phyloP scores from a whole-genome alignment of 2,888 invertebrate species.

The Meiosimyza platycephala region DNA sequence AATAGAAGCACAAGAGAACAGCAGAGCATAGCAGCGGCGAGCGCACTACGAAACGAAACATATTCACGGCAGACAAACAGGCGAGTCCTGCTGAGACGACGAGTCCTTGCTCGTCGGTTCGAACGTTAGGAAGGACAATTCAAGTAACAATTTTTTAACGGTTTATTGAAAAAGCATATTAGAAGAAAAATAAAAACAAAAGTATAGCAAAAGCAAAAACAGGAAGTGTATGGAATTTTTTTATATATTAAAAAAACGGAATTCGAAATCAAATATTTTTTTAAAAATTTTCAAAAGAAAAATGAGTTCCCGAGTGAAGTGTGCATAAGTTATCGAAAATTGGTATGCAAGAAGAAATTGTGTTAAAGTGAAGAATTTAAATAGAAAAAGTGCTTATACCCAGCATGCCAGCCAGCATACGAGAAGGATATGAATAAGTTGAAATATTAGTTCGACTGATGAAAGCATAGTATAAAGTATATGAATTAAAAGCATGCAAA shows the following conservation, averaged over 20 bases:
- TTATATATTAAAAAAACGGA: too few species aligned
- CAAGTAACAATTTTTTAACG: constrained; percentile 43
- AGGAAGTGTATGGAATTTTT: too few species aligned
- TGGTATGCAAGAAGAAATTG: too few species aligned
- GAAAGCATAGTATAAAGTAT: background rate
- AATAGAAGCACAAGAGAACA: constrained; percentile 26
- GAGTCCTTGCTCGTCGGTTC: constrained; percentile 66
- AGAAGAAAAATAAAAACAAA: constrained; percentile 4
- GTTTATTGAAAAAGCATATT: constrained; percentile 17
- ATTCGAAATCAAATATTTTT: too few species aligned
- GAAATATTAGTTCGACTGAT: background rate
- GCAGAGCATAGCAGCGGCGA: constrained; percentile 31
- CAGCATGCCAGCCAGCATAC: too few species aligned
- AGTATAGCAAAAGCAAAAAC: constrained; percentile 33
- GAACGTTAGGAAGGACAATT: constrained; percentile 61
- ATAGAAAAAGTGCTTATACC: too few species aligned
- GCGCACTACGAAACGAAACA: constrained; percentile 43
- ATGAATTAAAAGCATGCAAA: constrained; percentile 1
- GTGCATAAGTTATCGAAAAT: constrained; percentile 12
- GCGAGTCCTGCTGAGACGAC: constrained; percentile 65
- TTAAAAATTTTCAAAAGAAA: background rate
- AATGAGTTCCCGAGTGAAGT: constrained; percentile 12
- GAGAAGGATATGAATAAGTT: too few species aligned
- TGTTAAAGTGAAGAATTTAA: too few species aligned
- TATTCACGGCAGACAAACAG: constrained; percentile 61